Evolutionary conservation across 64 coral and sea anemone species (phyloP), one percentile per base, ranked within the genome.

Genomic region (Catalaphyllia jardinei): DNA sequence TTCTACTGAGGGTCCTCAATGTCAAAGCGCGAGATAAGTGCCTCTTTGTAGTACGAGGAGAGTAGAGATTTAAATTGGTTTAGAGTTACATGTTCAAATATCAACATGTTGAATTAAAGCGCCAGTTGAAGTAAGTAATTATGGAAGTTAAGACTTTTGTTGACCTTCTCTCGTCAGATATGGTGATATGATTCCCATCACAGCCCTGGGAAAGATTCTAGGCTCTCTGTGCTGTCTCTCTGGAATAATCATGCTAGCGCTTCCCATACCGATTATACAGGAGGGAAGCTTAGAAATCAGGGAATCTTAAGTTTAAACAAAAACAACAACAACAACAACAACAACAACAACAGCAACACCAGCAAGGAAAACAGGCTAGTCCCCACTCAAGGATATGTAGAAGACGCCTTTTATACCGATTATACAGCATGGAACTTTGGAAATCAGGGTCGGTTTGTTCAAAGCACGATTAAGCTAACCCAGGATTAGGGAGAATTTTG

Each of bases 191-290:
- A 76, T 96, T 28, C 94, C 94, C 6, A 50, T 65, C 10, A 93
- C 94, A 8, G 11, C 20, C 11, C 57, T 85, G 9, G 94, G 94
- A 10, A 96, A 96, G 71, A 72, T 96, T 62, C 28, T 96, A 6
- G 94, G 94, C 63, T 72, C 80, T 0, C 50, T 96, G 5, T 96
- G 94, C 67, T 85, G 87, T 11, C 29, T 96, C 1, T 89, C 83
- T 60, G 94, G 94, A 24, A 93, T 96, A 0, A 67, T 96, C 11
- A 93, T 96, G 92, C 83, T 96, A 4, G 88, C 94, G 4, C 57
- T 96, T 0, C 94, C 94, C 0, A 96, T 96, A 57, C 94, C 94
- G 8, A 96, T 96, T 69, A n/a, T 96, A 71, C 94, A 96, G 18
- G 94, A 96, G 13, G 90, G 90, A 50, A 85, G 24, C 20, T 12